Evolutionary conservation across 2,888 invertebrate genomes (phyloP).

Genomic region (Tachystola acroxantha): DNA sequence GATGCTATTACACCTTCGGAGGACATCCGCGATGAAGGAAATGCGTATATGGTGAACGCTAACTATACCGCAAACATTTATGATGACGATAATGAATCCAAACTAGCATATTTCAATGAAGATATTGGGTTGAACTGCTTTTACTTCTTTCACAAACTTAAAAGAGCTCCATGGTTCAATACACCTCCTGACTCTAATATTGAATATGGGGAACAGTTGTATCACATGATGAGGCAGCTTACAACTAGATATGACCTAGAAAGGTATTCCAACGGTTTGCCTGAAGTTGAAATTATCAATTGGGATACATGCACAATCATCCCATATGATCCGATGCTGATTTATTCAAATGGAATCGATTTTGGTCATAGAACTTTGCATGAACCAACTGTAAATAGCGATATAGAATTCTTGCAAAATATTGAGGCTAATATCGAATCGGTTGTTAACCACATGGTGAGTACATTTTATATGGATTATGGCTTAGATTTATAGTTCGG

Average conservation of each 20-base stretch:
- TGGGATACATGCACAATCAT: constrained; percentile 65
- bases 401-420: constrained; percentile 39
- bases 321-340: constrained; percentile 79
- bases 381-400: constrained; percentile 47
- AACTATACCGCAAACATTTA: constrained; percentile 59
- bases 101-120: constrained; percentile 84
- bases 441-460: constrained; percentile 53
- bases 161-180: constrained; percentile 77
- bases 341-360: constrained; percentile 80
- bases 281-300: constrained; percentile 74
- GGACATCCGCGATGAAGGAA: constrained; percentile 50
- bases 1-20: constrained; percentile 37
- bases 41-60: constrained; percentile 50
- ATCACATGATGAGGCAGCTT: constrained; percentile 82
- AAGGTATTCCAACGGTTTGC: constrained; percentile 81
- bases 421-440: constrained; percentile 51
- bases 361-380: constrained; percentile 75
- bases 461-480: too few species aligned
- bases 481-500: too few species aligned
- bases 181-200: constrained; percentile 45
- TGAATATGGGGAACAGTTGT: constrained; percentile 80
- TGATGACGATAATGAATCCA: constrained; percentile 71
- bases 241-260: constrained; percentile 84
- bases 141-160: constrained; percentile 78
- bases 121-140: constrained; percentile 83